Evolutionary conservation across 2,113 vertebrate species (phyloP), one percentile per base, ranked within the genome.

Genomic region (Pluvianellus socialis): DNA sequence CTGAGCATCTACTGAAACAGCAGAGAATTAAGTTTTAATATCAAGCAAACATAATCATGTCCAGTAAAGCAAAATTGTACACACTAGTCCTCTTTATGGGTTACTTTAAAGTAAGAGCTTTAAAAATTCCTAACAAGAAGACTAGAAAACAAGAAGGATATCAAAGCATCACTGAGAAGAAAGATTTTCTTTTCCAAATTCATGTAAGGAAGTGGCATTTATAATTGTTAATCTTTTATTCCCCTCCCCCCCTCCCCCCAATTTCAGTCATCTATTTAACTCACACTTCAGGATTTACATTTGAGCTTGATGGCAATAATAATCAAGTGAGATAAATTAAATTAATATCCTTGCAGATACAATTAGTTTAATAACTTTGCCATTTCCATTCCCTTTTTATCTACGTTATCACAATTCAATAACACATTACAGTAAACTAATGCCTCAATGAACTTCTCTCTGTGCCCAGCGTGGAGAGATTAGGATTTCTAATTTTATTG

Each of bases 311-410:
- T 94, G 72, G 61, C 61, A 97, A 90, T 92, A 96, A 88, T 91
- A 94, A 92, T 83, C 65, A 95, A 94, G 27, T 76, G 75, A 91
- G 90, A 97, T 97, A 97, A 96, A 97, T 96, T 81, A 96, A 96
- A 97, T 95, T 96, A 97, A 93, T 94, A 95, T 92, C 65, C 80
- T 95, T 95, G 88, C 82, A 82, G 76, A 95, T 94, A 86, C 81
- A 94, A 90, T 95, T 94, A 94, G 88, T 94, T 97, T 95, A 98
- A 97, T 96, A 96, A 96, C 93, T 83, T 92, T 84, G 33, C 72
- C 30, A 79, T 95, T 95, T 94, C 94, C 44, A 88, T 89, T 90
- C 73, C 86, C 20, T 91, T 90, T 93, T 96, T 91, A 93, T 96
- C 93, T 96, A 9, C 74, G 52, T 94, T 95, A 96, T 95, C 82